Base-by-base conservation (phyloP, 2,113 vertebrate genomes). In the Puffinus mauretanicus region DNA sequence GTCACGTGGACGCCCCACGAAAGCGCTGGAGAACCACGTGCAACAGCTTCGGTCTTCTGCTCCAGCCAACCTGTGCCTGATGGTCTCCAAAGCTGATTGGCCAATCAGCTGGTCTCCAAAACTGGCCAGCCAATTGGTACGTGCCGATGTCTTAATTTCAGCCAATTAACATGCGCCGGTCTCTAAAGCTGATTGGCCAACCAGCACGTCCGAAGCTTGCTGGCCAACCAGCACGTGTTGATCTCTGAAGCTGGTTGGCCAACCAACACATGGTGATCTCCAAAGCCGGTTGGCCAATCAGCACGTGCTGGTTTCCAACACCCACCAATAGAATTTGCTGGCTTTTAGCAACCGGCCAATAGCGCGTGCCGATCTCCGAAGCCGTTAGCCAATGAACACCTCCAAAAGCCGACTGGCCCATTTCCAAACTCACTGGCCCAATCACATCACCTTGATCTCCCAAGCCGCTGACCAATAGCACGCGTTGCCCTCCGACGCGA, bases 141-240 rank as follows among this genome's bases (percentile, higher is more conserved):
- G 2, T 9, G 61, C 26, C 7, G 38, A 27, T 29, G 26, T 13
- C 38, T 60, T 60, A 6, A 36, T 36, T 25, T 6, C 3, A 25
- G 51, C 19, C 62, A 67, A 67, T 4, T 19, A n/a, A 19, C 10
- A 18, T 0, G 4, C 13, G 2, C 2, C 2, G 52, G 3, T 21
- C 40, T 10, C 62, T 13, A 20, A 29, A 65, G 38, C 27, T 10
- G 9, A 13, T 10, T 65, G 62, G 62, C 10, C 62, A 30, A 46
- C 7, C 25, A 22, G 61, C 11, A 18, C 57, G 6, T 52, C 51
- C 57, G 30, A 32, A 47, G 25, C 18, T 13, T 11, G 1, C 3
- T 46, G 32, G 17, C 40, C 72, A 73, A n/a, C 3, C 16, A 24
- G 10, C 3, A 19, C 3, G 5, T 4, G 6, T 1, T 26, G 38